These are phyloP conservation scores for Arctocebus calabarensis DNA, from an alignment of 2,797 vertebrate genomes.

Conservation along the genomic window DNA sequence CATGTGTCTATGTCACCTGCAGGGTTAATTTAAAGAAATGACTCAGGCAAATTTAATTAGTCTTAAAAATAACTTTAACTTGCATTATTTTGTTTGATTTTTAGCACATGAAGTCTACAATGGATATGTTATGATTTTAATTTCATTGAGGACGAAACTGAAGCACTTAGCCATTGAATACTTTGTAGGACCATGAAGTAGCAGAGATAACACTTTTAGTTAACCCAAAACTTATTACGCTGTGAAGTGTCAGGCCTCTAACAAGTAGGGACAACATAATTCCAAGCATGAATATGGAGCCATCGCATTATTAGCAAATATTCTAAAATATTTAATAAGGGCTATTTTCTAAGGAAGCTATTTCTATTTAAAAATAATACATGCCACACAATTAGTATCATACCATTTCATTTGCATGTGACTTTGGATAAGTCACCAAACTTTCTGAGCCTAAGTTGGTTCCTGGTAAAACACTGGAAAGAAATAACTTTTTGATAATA, in stretches of 20 bases:
- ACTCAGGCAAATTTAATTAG: not conserved
- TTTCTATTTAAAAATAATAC: no score
- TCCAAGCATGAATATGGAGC: not conserved
- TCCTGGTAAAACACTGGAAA: no score
- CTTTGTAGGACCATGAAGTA: not conserved
- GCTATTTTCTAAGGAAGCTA: not conserved
- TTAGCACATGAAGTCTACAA: not conserved
- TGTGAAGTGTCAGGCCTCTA: not conserved
- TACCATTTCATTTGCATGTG: no score
- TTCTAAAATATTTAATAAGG: not conserved
- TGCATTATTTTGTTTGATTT: not conserved
- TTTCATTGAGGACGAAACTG: not conserved
- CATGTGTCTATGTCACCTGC: not conserved
- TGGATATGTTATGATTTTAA: not conserved
- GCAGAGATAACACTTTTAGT: not conserved
- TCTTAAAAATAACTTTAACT: not conserved
- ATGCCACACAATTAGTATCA: no score
- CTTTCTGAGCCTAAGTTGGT: no score
- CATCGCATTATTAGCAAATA: not conserved
- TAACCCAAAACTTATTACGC: not conserved
- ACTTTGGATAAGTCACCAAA: no score
- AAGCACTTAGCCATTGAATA: not conserved
- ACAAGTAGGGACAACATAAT: not conserved
- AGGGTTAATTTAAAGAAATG: not conserved
- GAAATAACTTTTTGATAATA: no score